Evolutionary conservation across 2,888 invertebrate species (phyloP), one percentile per base, ranked within the genome.

Genomic region (Ommatoiulus sabulosus): DNA sequence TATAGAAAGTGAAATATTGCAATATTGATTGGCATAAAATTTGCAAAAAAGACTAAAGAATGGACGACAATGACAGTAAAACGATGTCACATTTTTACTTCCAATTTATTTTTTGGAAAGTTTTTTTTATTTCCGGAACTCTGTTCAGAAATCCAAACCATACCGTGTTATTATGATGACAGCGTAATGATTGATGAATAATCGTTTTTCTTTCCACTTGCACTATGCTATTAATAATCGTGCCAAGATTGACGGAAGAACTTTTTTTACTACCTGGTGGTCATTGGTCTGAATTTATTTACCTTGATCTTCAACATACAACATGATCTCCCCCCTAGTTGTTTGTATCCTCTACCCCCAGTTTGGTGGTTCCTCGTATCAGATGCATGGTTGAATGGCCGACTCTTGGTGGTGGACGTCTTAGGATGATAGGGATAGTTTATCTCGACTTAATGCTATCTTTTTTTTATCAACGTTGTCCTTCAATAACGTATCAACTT

Each of bases 361-460:
- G 63, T 63, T 63, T 63, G 63, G n/a, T n/a, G 63, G 20, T 63
- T 63, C n/a, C 63, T 63, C n/a, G 63, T n/a, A 63, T 63, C 63
- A 63, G n/a, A 63, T n/a, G 63, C 63, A n/a, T n/a, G n/a, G 63
- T 63, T 63, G 63, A 63, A 63, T 63, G 63, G n/a, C 63, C 63
- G 63, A 63, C 63, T 63, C 7, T 35, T n/a, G 63, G n/a, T 20
- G 63, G 63, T 63, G 63, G 63, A 17, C 63, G n/a, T 63, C n/a
- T 63, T 63, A 63, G 63, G n/a, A 63, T 4, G n/a, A 63, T 17
- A 63, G 63, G 57, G 63, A 63, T 63, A n/a, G 4, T 17, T 63
- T 63, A 63, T 63, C 63, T 15, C n/a, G 63, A n/a, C 63, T 63
- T 63, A 63, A 63, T 63, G n/a, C 17, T 63, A 63, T 57, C 4